Conservation (phyloP, 2,113 vertebrate genomes). For the Gavia stellata region DNA sequence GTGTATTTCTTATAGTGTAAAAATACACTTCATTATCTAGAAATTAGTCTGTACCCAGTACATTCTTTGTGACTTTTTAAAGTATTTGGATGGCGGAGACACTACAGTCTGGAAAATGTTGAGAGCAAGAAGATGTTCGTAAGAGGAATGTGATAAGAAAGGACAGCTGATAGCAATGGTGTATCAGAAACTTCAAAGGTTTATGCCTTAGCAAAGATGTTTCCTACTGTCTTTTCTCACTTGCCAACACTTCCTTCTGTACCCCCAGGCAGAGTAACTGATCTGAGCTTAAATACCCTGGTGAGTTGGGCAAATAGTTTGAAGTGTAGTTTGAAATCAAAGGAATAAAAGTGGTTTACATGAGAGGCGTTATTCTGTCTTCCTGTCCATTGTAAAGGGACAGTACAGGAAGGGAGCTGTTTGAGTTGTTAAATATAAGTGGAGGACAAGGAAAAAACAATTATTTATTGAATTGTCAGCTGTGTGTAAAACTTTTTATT, state of each 20-base stretch:
- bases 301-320: background rate
- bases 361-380: background rate
- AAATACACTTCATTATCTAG: background rate
- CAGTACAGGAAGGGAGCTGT: background rate
- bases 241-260: background rate
- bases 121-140: background rate
- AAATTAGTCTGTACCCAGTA: background rate
- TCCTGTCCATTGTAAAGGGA: background rate
- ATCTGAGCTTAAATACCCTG: background rate
- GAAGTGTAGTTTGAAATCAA: slow-evolving; percentile 30
- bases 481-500: background rate
- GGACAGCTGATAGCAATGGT: background rate
- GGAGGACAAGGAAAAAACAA: background rate
- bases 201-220: background rate
- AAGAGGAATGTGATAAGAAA: background rate
- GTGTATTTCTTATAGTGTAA: background rate
- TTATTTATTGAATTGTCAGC: background rate
- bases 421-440: slow-evolving; percentile 15
- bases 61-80: background rate
- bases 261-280: background rate
- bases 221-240: background rate
- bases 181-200: background rate
- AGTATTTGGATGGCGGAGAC: background rate
- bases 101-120: background rate
- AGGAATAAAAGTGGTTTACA: slow-evolving; percentile 1